Evolutionary conservation across 2,797 vertebrate genomes (phyloP).

Genomic region (Darevskia mixta): DNA sequence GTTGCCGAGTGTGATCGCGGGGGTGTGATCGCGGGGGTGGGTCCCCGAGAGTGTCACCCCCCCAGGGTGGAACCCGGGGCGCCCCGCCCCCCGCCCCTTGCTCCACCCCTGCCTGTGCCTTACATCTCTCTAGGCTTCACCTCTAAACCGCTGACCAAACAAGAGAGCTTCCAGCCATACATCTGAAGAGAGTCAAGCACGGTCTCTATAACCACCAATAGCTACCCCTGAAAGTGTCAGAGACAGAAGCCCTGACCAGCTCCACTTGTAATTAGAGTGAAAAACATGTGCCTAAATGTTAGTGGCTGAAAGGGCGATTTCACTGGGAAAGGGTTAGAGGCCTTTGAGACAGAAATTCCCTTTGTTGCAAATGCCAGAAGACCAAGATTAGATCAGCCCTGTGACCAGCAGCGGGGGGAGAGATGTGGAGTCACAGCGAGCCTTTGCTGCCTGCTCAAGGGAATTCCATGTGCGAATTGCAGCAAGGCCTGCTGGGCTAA

Average conservation of each 20-base stretch:
- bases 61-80: neutral
- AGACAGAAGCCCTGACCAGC: neutral
- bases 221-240: no score
- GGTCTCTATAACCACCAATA: neutral
- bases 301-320: neutral
- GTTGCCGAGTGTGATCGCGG: no score
- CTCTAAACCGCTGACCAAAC: neutral
- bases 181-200: neutral
- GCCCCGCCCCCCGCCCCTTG: no score
- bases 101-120: no score
- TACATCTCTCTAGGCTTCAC: neutral
- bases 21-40: no score
- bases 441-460: constrained; percentile 27
- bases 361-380: constrained; percentile 7
- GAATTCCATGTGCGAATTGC: constrained; percentile 17
- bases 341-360: neutral
- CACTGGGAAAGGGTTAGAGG: neutral
- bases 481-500: constrained; percentile 21
- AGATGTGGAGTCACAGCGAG: constrained; percentile 22
- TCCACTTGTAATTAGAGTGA: constrained; percentile 25
- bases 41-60: no score
- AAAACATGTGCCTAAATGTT: constrained; percentile 12
- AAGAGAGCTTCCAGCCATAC: no score
- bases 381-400: constrained; percentile 12
- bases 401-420: neutral